These are phyloP conservation scores for Coecobrya sp. DNA, from an alignment of 2,888 invertebrate genomes.

Conservation along the genomic window DNA sequence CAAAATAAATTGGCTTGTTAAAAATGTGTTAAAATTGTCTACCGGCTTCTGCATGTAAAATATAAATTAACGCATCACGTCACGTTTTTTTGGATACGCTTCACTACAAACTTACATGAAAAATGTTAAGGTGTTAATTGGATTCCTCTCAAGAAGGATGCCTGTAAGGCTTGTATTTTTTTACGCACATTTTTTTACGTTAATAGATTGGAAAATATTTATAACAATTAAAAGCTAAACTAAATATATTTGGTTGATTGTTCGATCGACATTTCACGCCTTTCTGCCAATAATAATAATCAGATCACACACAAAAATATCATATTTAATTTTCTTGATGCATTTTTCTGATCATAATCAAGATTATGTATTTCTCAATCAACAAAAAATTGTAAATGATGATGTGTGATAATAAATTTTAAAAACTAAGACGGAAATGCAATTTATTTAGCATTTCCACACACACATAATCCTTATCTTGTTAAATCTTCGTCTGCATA, in stretches of 20 bases:
- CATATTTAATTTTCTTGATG: neutral
- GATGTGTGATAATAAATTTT: neutral
- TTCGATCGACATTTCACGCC: slow-evolving; percentile 25
- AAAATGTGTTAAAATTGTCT: neutral
- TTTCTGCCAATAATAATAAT: slow-evolving; percentile 24
- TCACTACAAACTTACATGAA: neutral
- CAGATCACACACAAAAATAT: neutral
- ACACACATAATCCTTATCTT: too few species aligned
- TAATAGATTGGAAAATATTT: slow-evolving; percentile 12
- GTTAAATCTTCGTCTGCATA: too few species aligned
- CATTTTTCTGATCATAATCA: neutral
- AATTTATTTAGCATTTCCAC: neutral
- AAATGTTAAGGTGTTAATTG: neutral
- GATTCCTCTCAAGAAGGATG: neutral
- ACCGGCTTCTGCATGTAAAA: too few species aligned
- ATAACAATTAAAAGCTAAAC: slow-evolving; percentile 3
- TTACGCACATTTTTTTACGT: neutral
- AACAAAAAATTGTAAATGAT: neutral
- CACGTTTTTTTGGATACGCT: too few species aligned
- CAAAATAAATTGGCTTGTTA: too few species aligned
- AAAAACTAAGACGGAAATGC: slow-evolving; percentile 34
- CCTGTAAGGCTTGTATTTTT: neutral
- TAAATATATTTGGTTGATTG: slow-evolving; percentile 10
- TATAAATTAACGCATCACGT: too few species aligned
- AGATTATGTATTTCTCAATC: neutral